phyloP scores from a whole-genome alignment of 2,113 vertebrate species.

The Leptobrachium leishanense region DNA sequence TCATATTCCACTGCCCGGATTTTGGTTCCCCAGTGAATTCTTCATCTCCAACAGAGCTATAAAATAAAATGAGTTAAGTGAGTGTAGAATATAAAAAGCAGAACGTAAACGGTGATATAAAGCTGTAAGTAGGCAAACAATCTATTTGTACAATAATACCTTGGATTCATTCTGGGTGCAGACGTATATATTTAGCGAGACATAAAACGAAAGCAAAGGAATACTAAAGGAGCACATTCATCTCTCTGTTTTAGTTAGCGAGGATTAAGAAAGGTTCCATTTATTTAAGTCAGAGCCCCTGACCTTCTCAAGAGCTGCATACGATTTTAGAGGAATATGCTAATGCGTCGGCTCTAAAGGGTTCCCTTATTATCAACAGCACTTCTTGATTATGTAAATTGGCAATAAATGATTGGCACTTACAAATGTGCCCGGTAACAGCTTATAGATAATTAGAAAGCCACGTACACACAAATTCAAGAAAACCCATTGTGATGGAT shows the following conservation, averaged over 20 bases:
- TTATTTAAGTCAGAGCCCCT: slow-evolving; percentile 58
- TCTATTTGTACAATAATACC: slow-evolving; percentile 35
- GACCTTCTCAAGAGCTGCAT: slow-evolving; percentile 51
- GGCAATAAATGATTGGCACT: slow-evolving; percentile 65
- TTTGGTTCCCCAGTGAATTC: slow-evolving; percentile 38
- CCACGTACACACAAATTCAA: slow-evolving; percentile 60
- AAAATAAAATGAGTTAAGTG: slow-evolving; percentile 43
- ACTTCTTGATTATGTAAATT: slow-evolving; percentile 56
- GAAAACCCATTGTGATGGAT: slow-evolving; percentile 63
- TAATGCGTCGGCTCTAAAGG: slow-evolving; percentile 50
- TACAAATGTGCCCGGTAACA: slow-evolving; percentile 63
- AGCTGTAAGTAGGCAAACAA: slow-evolving; percentile 42
- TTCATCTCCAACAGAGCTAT: slow-evolving; percentile 46
- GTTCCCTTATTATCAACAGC: slow-evolving; percentile 53
- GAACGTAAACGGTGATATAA: slow-evolving; percentile 44
- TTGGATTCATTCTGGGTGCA: slow-evolving; percentile 34
- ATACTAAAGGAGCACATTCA: slow-evolving; percentile 52
- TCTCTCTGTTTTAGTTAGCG: slow-evolving; percentile 52
- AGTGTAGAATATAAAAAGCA: slow-evolving; percentile 48
- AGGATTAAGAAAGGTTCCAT: slow-evolving; percentile 52
- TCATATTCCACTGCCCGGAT: slow-evolving; percentile 43
- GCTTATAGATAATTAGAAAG: slow-evolving; percentile 67
- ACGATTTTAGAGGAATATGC: slow-evolving; percentile 54
- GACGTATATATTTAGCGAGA: slow-evolving; percentile 21
- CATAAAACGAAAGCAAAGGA: slow-evolving; percentile 15